These are phyloP conservation scores for Armadillidium nasatum DNA, from an alignment of 1,140 invertebrate genomes.

Conservation along the genomic window DNA sequence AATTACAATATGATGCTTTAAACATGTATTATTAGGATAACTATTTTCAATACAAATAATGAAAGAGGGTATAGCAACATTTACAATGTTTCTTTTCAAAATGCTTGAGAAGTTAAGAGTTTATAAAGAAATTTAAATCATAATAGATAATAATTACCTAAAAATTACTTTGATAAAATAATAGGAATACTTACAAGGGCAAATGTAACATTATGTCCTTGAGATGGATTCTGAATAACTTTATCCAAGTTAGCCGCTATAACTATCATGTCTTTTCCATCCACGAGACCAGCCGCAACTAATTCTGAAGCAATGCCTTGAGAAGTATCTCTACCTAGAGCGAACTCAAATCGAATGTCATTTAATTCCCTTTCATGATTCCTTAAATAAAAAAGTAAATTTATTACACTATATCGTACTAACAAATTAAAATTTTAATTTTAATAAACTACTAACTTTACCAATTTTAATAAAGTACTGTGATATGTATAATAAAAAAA, in stretches of 20 bases:
- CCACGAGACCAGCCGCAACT: constrained; percentile 88
- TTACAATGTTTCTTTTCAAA: neutral
- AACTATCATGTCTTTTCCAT: constrained; percentile 80
- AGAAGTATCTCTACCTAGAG: constrained; percentile 81
- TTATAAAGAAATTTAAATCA: neutral
- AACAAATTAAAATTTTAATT: too few species aligned
- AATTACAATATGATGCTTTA: too few species aligned
- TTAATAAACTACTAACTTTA: too few species aligned
- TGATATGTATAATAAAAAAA: too few species aligned
- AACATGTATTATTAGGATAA: too few species aligned
- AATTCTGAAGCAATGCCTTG: constrained; percentile 91
- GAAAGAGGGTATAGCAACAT: neutral
- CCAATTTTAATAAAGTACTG: too few species aligned
- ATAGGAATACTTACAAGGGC: constrained; percentile 70
- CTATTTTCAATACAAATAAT: neutral
- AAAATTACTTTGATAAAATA: too few species aligned
- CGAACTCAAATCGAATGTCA: constrained; percentile 95
- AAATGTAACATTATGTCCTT: constrained; percentile 75
- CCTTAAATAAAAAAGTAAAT: constrained; percentile 56
- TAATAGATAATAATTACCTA: neutral
- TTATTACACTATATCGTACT: too few species aligned
- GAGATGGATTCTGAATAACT: constrained; percentile 64
- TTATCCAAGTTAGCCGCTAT: constrained; percentile 90
- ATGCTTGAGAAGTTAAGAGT: neutral
- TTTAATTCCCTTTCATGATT: constrained; percentile 88